Percentiles rank a stretch among this genome's conserved stretches.
These are phyloP conservation scores for Proterorhinus semilunaris DNA, from an alignment of 2,113 vertebrate genomes.

Conservation along the genomic window DNA sequence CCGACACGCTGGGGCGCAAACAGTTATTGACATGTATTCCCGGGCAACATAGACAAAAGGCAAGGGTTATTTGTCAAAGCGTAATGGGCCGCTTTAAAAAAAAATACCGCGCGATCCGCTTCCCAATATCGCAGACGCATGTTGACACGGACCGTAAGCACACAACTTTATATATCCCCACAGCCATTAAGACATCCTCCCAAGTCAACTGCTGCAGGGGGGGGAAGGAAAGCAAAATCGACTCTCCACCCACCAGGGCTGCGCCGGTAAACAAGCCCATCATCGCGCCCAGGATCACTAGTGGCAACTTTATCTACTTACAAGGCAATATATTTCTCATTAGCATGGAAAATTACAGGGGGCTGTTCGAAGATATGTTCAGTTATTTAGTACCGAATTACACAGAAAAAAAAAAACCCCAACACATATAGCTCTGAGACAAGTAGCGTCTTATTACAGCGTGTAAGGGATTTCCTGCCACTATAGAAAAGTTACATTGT, in stretches of 20 bases:
- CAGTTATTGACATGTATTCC: constrained; percentile 36
- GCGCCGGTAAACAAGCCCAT: constrained; percentile 35
- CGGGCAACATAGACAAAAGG: too few species aligned
- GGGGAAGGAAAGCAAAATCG: constrained; percentile 30
- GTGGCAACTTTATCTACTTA: constrained; percentile 24
- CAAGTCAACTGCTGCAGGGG: constrained; percentile 25
- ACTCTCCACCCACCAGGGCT: constrained; percentile 44
- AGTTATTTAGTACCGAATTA: neutral
- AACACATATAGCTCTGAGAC: neutral
- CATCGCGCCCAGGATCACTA: constrained; percentile 29
- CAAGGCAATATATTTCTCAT: constrained; percentile 19
- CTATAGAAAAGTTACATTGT: neutral
- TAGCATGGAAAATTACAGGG: constrained; percentile 1
- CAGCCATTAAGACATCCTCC: constrained; percentile 28
- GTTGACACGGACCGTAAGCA: neutral
- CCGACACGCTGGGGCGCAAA: constrained; percentile 20
- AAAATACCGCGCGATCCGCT: constrained; percentile 1
- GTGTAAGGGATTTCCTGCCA: neutral
- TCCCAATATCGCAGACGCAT: neutral
- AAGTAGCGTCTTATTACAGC: neutral
- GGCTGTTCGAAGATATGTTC: neutral
- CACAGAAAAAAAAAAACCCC: neutral
- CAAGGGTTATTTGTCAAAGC: neutral
- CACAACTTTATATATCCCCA: neutral
- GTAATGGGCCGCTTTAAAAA: neutral